Evolutionary conservation across 2,797 vertebrate genomes (phyloP).

Genomic region (Psittacula derbiana): DNA sequence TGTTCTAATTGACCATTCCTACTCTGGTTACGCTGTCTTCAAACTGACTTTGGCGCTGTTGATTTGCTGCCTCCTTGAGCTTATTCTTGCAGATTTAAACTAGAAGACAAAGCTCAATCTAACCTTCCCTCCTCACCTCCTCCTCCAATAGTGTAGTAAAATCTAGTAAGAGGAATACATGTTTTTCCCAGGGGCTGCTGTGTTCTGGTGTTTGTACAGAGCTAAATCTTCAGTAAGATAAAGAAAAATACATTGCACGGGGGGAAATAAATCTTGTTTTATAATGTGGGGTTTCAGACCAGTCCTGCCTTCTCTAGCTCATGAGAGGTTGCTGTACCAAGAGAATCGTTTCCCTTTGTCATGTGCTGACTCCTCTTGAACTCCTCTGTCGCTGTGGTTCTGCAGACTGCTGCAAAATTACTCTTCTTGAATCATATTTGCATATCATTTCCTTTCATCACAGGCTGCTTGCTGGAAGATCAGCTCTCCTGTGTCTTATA

Average conservation of each 20-base stretch:
- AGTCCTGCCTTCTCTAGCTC: neutral
- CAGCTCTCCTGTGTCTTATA: neutral
- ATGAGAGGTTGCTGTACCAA: neutral
- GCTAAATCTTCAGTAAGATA: neutral
- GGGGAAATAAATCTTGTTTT: neutral
- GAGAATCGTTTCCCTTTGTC: constrained; percentile 8
- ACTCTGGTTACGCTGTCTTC: neutral
- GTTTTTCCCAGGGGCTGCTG: neutral
- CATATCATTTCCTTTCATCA: constrained; percentile 38
- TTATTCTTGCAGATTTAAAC: neutral
- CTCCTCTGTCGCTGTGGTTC: constrained; percentile 21
- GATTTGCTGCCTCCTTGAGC: neutral
- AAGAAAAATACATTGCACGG: neutral
- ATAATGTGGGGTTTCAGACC: neutral
- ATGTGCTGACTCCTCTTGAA: neutral
- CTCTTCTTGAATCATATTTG: constrained; percentile 31
- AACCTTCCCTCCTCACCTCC: neutral
- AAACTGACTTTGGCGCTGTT: neutral
- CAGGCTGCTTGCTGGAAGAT: neutral
- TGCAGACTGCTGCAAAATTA: constrained; percentile 20
- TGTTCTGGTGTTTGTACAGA: neutral
- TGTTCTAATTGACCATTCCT: neutral
- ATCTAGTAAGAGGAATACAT: neutral
- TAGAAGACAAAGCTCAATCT: neutral
- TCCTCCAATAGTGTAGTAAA: neutral